phyloP scores from a whole-genome alignment of 1,140 invertebrate species.

The Heliothis subflexa region DNA sequence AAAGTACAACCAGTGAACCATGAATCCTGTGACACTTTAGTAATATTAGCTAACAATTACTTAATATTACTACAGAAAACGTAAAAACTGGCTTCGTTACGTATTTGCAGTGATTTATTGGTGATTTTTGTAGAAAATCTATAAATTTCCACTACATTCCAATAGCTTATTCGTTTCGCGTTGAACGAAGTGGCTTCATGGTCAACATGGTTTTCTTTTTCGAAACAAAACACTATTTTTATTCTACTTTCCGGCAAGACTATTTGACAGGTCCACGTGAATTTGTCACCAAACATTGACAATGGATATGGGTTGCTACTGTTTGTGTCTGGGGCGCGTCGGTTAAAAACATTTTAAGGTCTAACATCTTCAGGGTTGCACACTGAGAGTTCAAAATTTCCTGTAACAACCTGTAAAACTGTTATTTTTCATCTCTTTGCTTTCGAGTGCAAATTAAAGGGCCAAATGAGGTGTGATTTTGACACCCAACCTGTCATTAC shows the following conservation, averaged over 20 bases:
- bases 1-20: conserved; percentile 3
- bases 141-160: too few relatives aligned
- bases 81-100: too few relatives aligned
- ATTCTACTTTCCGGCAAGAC: conserved; percentile 32
- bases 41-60: background rate
- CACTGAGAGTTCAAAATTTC: too few relatives aligned
- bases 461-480: conserved; percentile 14
- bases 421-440: background rate
- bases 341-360: too few relatives aligned
- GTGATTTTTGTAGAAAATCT: too few relatives aligned
- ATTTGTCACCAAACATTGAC: conserved; percentile 59
- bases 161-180: too few relatives aligned
- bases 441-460: background rate
- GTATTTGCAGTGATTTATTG: too few relatives aligned
- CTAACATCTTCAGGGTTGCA: too few relatives aligned
- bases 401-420: background rate
- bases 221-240: conserved; percentile 42
- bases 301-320: conserved; percentile 5
- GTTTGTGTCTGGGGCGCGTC: background rate
- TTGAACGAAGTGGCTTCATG: too few relatives aligned
- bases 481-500: conserved; percentile 11
- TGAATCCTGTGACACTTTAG: background rate
- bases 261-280: conserved; percentile 65
- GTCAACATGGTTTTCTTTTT: conserved; percentile 44
- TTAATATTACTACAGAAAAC: too few relatives aligned